phyloP scores from a whole-genome alignment of 2,113 vertebrate species.

The Oostethus manadensis region DNA sequence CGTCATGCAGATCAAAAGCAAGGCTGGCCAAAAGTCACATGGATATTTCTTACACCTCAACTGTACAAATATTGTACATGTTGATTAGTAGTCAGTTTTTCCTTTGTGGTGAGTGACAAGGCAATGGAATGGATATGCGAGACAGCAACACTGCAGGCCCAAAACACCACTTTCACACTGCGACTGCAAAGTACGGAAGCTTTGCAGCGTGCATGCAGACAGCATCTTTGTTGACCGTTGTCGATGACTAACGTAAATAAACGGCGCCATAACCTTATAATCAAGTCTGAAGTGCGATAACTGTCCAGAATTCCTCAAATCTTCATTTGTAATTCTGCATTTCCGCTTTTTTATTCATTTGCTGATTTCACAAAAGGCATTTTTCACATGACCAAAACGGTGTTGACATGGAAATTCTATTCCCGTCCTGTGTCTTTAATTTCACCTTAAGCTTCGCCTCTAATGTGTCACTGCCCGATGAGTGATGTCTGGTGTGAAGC shows the following conservation, averaged over 20 bases:
- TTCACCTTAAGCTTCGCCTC: slow-evolving; percentile 1
- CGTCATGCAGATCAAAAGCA: slow-evolving; percentile 76
- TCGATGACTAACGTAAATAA: slow-evolving; percentile 13
- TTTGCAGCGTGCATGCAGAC: slow-evolving; percentile 3
- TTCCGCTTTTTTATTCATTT: not conserved
- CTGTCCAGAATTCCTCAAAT: not conserved
- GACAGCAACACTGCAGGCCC: slow-evolving; percentile 8
- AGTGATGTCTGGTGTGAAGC: not conserved
- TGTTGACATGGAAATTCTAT: not conserved
- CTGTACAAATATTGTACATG: slow-evolving; percentile 67
- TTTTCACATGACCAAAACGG: slow-evolving; percentile 2
- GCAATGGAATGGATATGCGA: slow-evolving; percentile 22
- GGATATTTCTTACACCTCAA: slow-evolving; percentile 61
- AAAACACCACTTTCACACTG: not conserved
- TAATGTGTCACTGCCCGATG: slow-evolving; percentile 1
- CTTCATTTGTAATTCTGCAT: not conserved
- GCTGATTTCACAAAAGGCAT: not conserved
- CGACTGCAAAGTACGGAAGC: slow-evolving; percentile 2
- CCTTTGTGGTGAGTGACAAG: slow-evolving; percentile 8
- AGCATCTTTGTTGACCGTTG: slow-evolving; percentile 5
- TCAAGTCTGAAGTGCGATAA: slow-evolving; percentile 34
- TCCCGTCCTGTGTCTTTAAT: slow-evolving; percentile 1
- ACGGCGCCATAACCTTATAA: slow-evolving; percentile 4
- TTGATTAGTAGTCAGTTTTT: slow-evolving; percentile 33
- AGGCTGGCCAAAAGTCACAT: slow-evolving; percentile 66